Evolutionary conservation across 2,888 invertebrate genomes (phyloP), one percentile per base, ranked within the genome.

Genomic region (Netelia fuscicornis): DNA sequence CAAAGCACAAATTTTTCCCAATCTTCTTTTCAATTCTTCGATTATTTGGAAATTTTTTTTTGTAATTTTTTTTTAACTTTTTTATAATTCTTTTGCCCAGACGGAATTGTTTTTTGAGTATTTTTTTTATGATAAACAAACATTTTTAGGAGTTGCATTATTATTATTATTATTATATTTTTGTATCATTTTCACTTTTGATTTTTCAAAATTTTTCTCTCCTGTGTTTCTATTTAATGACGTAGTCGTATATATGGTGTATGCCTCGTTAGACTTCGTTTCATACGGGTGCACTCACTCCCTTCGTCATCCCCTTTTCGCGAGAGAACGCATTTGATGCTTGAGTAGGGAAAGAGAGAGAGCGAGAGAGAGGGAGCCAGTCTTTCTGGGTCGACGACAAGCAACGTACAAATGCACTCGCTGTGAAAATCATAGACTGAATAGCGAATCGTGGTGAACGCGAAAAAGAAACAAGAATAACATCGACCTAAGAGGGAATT

Each of bases 221-320:
- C 2, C 2, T 48, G 48, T 48, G 48, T 6, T 48, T 48, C 48
- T 13, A 48, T 13, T 48, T 48, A 13, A 48, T 48, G 48, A 48
- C 13, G 48, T 13, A 48, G 13, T 48, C 13, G 11, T 65, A 42
- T 65, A 42, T 65, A 64, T 42, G 54, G 75, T 44, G 56, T 71
- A 54, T 48, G 60, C 72, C 77, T 83, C 75, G 81, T 86, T 81
- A 79, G 62, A 74, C 75, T 60, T 72, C 78, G 60, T 81, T 81
- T 83, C 76, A 77, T 82, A 71, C 70, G 81, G 56, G 48, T 62
- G 60, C 64, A 58, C 60, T 70, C 70, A 5, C 30, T 75, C 81
- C 68, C 56, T 20, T 71, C 82, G 23, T 44, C 60, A 25, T 62
- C 25, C 60, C 17, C 72, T 60, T 25, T 48, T 62, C 44, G 42